These are phyloP conservation scores for Okapia johnstoni DNA, from an alignment of 2,113 vertebrate genomes.

Conservation along the genomic window DNA sequence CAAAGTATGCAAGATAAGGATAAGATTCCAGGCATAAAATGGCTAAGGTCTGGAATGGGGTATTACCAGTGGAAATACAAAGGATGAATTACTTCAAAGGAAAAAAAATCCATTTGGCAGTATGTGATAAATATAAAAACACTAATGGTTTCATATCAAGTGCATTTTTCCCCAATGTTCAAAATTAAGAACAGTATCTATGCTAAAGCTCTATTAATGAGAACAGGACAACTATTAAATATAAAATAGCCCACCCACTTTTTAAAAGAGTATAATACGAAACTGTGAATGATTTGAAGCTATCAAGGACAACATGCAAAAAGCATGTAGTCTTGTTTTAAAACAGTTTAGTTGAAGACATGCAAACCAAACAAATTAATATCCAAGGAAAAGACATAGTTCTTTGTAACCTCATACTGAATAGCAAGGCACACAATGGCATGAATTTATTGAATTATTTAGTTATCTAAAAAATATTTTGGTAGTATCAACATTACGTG, in stretches of 20 bases:
- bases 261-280: not conserved
- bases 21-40: not conserved
- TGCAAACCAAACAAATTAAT: not conserved
- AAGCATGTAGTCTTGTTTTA: not conserved
- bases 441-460: not conserved
- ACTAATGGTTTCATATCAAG: not conserved
- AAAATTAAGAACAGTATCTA: not conserved
- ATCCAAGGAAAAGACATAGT: not conserved
- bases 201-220: not conserved
- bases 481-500: not conserved
- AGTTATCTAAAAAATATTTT: slow-evolving; percentile 1
- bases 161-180: not conserved
- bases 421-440: not conserved
- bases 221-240: not conserved
- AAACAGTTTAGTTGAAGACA: not conserved
- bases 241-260: not conserved
- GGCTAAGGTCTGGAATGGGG: not conserved
- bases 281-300: not conserved
- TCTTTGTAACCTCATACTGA: not conserved
- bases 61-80: not conserved
- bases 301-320: not conserved
- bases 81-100: not conserved
- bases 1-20: not conserved
- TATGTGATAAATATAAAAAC: not conserved
- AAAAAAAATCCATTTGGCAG: not conserved